Conservation (phyloP, 2,797 vertebrate species). For the Darevskia mixta region DNA sequence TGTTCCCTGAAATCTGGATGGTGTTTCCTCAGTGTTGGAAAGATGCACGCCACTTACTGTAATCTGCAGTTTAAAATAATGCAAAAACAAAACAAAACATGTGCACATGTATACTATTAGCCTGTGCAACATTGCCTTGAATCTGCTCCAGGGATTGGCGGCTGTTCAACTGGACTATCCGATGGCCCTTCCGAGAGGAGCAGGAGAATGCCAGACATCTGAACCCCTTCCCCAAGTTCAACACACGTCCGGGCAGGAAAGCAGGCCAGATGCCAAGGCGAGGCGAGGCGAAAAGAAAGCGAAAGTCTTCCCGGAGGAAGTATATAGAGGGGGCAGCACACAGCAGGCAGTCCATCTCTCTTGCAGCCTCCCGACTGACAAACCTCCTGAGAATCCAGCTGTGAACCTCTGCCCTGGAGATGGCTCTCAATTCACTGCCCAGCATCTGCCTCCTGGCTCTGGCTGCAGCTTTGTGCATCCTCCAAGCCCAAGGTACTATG, state of each 20-base stretch:
- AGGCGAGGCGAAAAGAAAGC: not conserved
- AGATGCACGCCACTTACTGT: not conserved
- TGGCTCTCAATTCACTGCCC: not conserved
- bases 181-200: not conserved
- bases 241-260: not conserved
- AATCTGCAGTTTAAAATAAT: not conserved
- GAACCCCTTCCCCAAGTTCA: no score
- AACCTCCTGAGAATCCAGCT: not conserved
- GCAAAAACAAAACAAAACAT: not conserved
- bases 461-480: not conserved
- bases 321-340: conserved; percentile 3
- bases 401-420: not conserved
- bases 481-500: conserved; percentile 18
- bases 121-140: no score
- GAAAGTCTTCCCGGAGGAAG: not conserved
- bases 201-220: not conserved
- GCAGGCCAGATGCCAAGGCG: not conserved
- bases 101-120: not conserved
- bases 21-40: not conserved
- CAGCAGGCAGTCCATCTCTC: not conserved
- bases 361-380: not conserved
- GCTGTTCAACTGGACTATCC: not conserved
- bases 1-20: not conserved
- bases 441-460: conserved; percentile 17
- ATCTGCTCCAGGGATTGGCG: not conserved